Conservation (phyloP, 2,888 invertebrate species). For the Chrysodeixis includens region DNA sequence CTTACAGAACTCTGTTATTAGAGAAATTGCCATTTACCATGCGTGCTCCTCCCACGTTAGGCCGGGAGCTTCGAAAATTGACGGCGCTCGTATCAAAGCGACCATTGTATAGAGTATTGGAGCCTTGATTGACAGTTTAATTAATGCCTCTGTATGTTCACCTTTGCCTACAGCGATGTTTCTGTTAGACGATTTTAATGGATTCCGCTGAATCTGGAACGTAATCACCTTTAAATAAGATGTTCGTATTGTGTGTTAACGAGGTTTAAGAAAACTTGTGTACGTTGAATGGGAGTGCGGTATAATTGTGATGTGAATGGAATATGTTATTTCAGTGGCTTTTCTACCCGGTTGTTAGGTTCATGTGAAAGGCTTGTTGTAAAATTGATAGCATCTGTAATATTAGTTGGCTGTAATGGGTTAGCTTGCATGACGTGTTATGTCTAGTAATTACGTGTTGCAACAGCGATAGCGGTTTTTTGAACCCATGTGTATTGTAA, state of each 20-base stretch:
- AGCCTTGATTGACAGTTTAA: constrained; percentile 72
- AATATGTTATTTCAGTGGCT: not conserved
- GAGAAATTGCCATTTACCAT: constrained; percentile 39
- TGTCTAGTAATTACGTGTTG: constrained; percentile 10
- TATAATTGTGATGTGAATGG: not conserved
- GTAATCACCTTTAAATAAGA: constrained; percentile 46
- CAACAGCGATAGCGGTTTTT: constrained; percentile 17
- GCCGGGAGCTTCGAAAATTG: constrained; percentile 55
- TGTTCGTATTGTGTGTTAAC: constrained; percentile 28
- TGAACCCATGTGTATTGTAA: constrained; percentile 13
- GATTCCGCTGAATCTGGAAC: constrained; percentile 47
- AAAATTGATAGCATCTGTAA: not conserved
- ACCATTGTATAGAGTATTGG: constrained; percentile 64
- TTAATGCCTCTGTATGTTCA: constrained; percentile 69
- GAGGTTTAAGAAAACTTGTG: constrained; percentile 7
- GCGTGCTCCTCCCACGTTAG: constrained; percentile 25
- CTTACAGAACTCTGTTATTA: constrained; percentile 29
- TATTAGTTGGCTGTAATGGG: constrained; percentile 19
- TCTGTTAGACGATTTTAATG: constrained; percentile 51
- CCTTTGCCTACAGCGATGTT: constrained; percentile 53
- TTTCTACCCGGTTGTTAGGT: not conserved
- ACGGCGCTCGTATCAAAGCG: constrained; percentile 66
- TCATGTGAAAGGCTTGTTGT: not conserved
- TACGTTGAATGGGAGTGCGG: constrained; percentile 5
- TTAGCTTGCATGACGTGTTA: constrained; percentile 42